A percentile compares a stretch with the other conserved stretches of the same genome.
Evolutionary conservation across 2,888 invertebrate genomes (phyloP).

Genomic region (Eupithecia exiguata): DNA sequence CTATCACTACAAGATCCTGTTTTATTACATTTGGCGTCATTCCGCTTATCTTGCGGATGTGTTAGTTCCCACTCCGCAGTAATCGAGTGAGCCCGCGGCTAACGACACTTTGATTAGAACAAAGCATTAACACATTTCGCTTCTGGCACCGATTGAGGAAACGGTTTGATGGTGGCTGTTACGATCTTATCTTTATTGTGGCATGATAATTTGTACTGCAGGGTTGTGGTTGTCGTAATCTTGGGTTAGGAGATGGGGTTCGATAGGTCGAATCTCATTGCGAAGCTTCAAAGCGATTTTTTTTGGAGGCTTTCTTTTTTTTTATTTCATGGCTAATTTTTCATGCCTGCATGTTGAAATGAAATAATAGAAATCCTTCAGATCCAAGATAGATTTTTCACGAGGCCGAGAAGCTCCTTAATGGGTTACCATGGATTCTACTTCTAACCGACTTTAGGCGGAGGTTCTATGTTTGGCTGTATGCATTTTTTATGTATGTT

Average conservation of each 20-base stretch:
- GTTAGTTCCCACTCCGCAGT: slow-evolving; percentile 67
- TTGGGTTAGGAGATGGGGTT: slow-evolving; percentile 17
- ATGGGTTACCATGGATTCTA: neutral
- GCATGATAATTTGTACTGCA: slow-evolving; percentile 36
- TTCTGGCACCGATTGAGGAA: slow-evolving; percentile 47
- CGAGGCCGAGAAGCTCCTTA: neutral
- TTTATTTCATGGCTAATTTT: neutral
- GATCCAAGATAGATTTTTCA: neutral
- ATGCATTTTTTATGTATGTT: too few relatives aligned
- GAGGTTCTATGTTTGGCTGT: too few relatives aligned
- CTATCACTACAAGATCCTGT: slow-evolving; percentile 27
- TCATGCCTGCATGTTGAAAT: neutral
- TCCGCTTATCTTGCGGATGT: slow-evolving; percentile 62
- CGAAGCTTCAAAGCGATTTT: neutral
- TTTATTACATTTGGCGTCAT: slow-evolving; percentile 44
- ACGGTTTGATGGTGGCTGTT: slow-evolving; percentile 38
- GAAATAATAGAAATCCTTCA: neutral
- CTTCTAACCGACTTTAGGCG: neutral
- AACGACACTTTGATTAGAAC: slow-evolving; percentile 75
- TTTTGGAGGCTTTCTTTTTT: neutral
- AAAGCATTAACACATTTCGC: slow-evolving; percentile 63
- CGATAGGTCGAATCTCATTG: slow-evolving; percentile 1
- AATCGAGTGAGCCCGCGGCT: slow-evolving; percentile 69
- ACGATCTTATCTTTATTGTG: slow-evolving; percentile 40
- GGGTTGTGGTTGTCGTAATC: slow-evolving; percentile 24